Evolutionary conservation across 2,888 invertebrate genomes (phyloP).

Genomic region (Meiosimyza decipiens): DNA sequence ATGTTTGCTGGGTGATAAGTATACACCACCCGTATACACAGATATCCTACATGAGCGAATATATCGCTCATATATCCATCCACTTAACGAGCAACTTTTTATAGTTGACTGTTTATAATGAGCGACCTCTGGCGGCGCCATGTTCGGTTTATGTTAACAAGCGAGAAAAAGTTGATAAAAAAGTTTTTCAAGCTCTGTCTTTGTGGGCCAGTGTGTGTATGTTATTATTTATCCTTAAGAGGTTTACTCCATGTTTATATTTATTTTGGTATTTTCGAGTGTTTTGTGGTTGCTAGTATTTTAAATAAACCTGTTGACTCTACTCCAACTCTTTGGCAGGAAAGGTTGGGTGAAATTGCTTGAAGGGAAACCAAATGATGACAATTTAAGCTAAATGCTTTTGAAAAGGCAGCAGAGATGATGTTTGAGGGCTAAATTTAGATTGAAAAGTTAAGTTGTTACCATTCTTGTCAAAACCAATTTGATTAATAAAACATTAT

Average conservation of each 20-base stretch:
- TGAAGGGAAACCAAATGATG: too few species aligned
- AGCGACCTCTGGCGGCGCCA: slow-evolving; percentile 49
- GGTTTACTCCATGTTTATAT: neutral
- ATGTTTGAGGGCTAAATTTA: too few species aligned
- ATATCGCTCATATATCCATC: neutral
- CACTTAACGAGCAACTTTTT: slow-evolving; percentile 25
- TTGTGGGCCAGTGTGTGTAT: slow-evolving; percentile 5
- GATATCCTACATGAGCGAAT: neutral
- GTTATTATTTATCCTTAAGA: neutral
- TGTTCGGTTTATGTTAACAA: slow-evolving; percentile 54
- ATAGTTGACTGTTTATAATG: slow-evolving; percentile 47
- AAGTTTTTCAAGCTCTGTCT: slow-evolving; percentile 25
- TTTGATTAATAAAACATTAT: too few species aligned
- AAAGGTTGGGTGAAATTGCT: too few species aligned
- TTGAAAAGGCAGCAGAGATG: too few species aligned
- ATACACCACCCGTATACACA: slow-evolving; percentile 11
- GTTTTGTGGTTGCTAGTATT: neutral
- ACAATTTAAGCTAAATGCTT: too few species aligned
- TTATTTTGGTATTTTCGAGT: neutral
- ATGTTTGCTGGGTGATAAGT: neutral
- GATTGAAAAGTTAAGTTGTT: too few species aligned
- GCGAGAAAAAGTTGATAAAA: slow-evolving; percentile 35
- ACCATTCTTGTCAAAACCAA: too few species aligned
- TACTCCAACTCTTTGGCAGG: too few species aligned
- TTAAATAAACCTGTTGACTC: too few species aligned